Conservation (phyloP, 1,140 invertebrate species). For the Conus betulinus region DNA sequence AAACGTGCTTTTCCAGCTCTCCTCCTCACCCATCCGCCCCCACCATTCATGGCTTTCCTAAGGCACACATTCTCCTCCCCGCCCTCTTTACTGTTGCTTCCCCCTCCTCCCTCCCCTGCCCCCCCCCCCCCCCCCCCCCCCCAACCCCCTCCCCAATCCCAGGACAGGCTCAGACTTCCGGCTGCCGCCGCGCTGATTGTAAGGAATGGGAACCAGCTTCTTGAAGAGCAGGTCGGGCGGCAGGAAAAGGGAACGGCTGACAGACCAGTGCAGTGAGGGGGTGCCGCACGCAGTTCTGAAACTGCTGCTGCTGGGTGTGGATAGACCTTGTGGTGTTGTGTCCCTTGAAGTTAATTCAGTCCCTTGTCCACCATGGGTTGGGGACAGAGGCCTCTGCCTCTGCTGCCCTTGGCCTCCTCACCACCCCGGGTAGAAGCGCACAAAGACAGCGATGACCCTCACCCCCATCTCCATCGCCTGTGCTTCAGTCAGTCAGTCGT, state of each 20-base stretch:
- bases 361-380: background rate
- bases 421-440: background rate
- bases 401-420: background rate
- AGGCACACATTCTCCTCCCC: background rate
- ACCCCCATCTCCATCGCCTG: constrained; percentile 26
- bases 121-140: background rate
- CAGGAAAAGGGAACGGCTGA: background rate
- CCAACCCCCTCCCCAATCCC: background rate
- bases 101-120: background rate
- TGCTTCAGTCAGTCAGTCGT: background rate
- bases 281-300: no score
- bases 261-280: background rate
- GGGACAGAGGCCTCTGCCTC: constrained; percentile 21
- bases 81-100: background rate
- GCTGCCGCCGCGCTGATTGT: constrained; percentile 21
- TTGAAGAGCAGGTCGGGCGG: background rate
- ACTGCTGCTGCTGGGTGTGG: no score
- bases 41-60: constrained; percentile 13
- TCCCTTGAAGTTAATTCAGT: no score
- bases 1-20: background rate
- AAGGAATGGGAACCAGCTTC: constrained; percentile 34
- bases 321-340: no score
- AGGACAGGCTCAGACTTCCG: constrained; percentile 16
- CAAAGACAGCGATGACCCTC: background rate
- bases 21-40: background rate